phyloP scores from a whole-genome alignment of 2,797 vertebrate genomes.

The Valencia hispanica region DNA sequence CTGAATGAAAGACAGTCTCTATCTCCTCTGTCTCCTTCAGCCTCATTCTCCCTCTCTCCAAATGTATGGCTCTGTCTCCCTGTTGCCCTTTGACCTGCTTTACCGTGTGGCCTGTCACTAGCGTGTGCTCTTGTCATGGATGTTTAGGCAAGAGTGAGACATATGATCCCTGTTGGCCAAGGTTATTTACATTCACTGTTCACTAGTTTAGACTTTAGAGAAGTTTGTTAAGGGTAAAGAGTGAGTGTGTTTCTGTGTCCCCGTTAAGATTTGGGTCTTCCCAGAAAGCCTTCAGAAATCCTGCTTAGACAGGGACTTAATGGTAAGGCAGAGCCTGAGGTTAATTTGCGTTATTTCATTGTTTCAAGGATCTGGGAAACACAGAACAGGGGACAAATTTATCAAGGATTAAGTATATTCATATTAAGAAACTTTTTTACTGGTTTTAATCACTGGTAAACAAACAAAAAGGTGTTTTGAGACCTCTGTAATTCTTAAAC shows the following conservation, averaged over 20 bases:
- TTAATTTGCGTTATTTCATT: background rate
- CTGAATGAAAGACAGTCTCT: slow-evolving; percentile 61
- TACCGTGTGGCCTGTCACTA: slow-evolving; percentile 53
- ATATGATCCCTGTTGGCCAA: slow-evolving; percentile 56
- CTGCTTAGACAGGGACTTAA: background rate
- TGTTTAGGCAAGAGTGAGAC: slow-evolving; percentile 66
- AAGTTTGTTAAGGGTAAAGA: slow-evolving; percentile 33
- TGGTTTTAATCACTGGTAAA: background rate
- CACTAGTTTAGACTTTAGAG: slow-evolving; percentile 47
- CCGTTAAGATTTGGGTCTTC: slow-evolving; percentile 10
- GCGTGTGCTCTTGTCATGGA: slow-evolving; percentile 52
- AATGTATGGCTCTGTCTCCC: slow-evolving; percentile 26
- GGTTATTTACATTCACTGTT: slow-evolving; percentile 50
- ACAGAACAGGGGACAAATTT: background rate
- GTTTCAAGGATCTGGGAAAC: background rate
- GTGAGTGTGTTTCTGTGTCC: slow-evolving; percentile 22
- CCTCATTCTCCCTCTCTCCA: slow-evolving; percentile 23
- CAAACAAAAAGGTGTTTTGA: background rate
- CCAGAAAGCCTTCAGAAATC: background rate
- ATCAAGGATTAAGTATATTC: background rate
- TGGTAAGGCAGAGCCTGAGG: background rate
- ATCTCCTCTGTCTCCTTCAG: slow-evolving; percentile 25
- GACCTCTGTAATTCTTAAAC: background rate
- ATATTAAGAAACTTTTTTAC: background rate
- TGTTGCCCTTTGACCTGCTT: slow-evolving; percentile 58